Percentiles rank a stretch among this genome's conserved stretches.
These are phyloP conservation scores for Cardiocondyla obscurior DNA, from an alignment of 1,140 invertebrate species.

Conservation along the genomic window DNA sequence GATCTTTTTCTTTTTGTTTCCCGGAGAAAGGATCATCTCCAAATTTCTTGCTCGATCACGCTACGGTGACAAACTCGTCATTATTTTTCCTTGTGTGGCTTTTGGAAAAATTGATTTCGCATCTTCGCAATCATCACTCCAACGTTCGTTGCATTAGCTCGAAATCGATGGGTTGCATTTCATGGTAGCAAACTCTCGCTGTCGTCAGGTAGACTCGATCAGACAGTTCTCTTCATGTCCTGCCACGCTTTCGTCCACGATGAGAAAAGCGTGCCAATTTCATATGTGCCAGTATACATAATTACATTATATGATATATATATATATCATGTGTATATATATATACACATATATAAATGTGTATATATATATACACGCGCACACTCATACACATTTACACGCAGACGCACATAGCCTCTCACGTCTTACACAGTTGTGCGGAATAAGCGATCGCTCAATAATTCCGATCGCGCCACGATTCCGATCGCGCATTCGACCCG, in stretches of 20 bases:
- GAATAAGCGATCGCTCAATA: slow-evolving; percentile 30
- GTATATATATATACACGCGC: slow-evolving; percentile 3
- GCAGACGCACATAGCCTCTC: background rate
- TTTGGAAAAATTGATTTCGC: background rate
- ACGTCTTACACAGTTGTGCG: slow-evolving; percentile 23
- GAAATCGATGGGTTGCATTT: slow-evolving; percentile 27
- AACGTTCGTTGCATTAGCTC: slow-evolving; percentile 6
- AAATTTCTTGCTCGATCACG: background rate
- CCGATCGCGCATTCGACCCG: slow-evolving; percentile 22
- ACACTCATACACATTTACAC: background rate
- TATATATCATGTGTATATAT: background rate
- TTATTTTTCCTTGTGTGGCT: background rate
- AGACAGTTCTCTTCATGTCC: slow-evolving; percentile 37
- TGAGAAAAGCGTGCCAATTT: slow-evolving; percentile 64
- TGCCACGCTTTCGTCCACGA: slow-evolving; percentile 55
- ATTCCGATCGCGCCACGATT: slow-evolving; percentile 42
- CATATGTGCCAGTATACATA: slow-evolving; percentile 73
- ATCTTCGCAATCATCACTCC: background rate
- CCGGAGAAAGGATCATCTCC: too few relatives aligned
- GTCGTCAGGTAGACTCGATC: slow-evolving; percentile 41
- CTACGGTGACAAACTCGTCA: background rate
- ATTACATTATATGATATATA: slow-evolving; percentile 46
- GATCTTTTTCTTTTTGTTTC: background rate
- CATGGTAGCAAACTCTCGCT: slow-evolving; percentile 12
- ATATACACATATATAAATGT: background rate